phyloP scores from a whole-genome alignment of 2,888 invertebrate species.

The Steromphala cineraria region DNA sequence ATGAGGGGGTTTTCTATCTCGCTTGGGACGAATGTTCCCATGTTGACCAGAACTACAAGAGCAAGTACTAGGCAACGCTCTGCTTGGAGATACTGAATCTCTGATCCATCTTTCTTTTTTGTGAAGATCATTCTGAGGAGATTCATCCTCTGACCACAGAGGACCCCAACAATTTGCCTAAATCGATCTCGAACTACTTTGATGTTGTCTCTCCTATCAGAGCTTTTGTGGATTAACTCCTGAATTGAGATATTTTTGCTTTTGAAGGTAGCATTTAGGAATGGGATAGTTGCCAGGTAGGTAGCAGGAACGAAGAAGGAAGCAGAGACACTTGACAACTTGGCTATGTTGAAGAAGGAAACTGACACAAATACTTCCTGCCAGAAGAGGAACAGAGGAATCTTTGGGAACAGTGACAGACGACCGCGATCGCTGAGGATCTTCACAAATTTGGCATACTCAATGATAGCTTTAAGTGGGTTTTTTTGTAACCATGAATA shows the following conservation, averaged over 20 bases:
- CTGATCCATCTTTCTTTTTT: conserved; percentile 31
- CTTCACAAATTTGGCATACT: conserved; percentile 52
- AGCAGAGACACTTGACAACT: conserved; percentile 26
- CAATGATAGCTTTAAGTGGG: conserved; percentile 49
- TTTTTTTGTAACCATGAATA: conserved; percentile 33
- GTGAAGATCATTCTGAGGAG: conserved; percentile 5
- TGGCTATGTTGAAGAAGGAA: conserved; percentile 46
- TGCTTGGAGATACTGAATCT: conserved; percentile 33
- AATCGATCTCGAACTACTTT: conserved; percentile 6
- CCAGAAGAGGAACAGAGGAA: conserved; percentile 53
- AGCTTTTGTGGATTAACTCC: neutral
- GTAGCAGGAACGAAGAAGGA: conserved; percentile 44
- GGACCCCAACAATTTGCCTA: conserved; percentile 31
- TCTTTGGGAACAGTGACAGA: conserved; percentile 42
- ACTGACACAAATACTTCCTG: conserved; percentile 50
- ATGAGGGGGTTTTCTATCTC: conserved; percentile 38
- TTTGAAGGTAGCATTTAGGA: conserved; percentile 42
- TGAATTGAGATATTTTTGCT: neutral
- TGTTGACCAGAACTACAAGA: conserved; percentile 49
- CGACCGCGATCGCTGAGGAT: conserved; percentile 29
- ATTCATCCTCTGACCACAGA: conserved; percentile 12
- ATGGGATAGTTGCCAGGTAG: conserved; percentile 40
- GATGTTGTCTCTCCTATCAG: neutral
- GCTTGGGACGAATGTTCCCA: conserved; percentile 40
- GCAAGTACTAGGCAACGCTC: conserved; percentile 52